Base-by-base conservation (phyloP, 1,140 invertebrate genomes). In the Saxidomus purpurata region DNA sequence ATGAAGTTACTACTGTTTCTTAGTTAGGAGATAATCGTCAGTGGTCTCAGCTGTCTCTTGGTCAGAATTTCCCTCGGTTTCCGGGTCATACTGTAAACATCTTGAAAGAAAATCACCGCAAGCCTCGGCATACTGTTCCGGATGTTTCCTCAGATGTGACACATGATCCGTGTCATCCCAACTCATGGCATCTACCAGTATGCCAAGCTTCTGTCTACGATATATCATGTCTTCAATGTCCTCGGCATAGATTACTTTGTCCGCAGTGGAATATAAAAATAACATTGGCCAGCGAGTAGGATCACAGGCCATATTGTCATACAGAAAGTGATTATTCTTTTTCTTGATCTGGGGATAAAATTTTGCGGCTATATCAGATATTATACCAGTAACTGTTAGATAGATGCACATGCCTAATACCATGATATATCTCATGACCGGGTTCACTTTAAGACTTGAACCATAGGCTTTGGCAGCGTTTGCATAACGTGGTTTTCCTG, bases 181-280 rank as follows among this genome's bases (percentile, higher is more conserved):
- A 40, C 97, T 96, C 15, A 97, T 95, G 17, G 96, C 95, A 17
- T 96, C 96, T 0, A 97, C 97, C 86, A 96, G 93, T 3, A 97
- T 96, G 0, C 97, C 97, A 17, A 96, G 95, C 67, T 96, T 96
- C 22, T 83, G 96, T 40, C 97, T 96, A n/a, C 96, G 94, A 19
- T 92, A 91, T 15, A 95, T 89, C 87, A 96, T 93, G 28, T 96
- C 93, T 80, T 96, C 94, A 77, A 96, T 94, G 71, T 95, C 94
- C 43, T 92, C 90, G 69, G 43, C 96, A 95, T 92, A 97, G 97
- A 91, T 97, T 92, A 96, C 92, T 38, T 97, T 96, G 93, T 98
- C 98, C 4, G 96, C 96, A 91, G 97, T 97, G 0, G 97, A 98
- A 92, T 97, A 98, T 22, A 98, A 96, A 94, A 97, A 98, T 59